Evolutionary conservation across 2,113 vertebrate genomes (phyloP).

Genomic region (Emydura subglobosa): DNA sequence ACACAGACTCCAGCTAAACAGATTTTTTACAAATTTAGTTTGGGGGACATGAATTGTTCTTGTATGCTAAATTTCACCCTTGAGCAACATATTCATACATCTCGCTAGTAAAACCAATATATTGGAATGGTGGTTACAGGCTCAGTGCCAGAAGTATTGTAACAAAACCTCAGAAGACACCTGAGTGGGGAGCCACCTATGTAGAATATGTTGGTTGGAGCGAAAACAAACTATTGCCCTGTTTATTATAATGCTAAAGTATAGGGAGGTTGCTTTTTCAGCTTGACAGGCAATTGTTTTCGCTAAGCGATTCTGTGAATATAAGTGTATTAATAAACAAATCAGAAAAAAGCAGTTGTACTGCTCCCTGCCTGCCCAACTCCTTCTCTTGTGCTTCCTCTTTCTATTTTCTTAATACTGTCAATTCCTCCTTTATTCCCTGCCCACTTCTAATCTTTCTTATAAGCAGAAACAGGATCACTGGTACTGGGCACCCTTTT

Average conservation of each 20-base stretch:
- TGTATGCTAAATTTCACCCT: not conserved
- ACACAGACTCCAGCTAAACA: slow-evolving; percentile 27
- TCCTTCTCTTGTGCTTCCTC: not conserved
- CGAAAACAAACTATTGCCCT: not conserved
- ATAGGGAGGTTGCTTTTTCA: not conserved
- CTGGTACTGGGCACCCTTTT: not conserved
- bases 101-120: slow-evolving; percentile 19
- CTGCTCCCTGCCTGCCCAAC: not conserved
- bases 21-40: slow-evolving; percentile 26
- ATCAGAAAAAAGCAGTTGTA: not conserved
- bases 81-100: not conserved
- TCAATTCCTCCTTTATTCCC: not conserved
- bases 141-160: not conserved
- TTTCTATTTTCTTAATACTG: not conserved
- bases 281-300: not conserved
- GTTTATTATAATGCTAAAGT: not conserved
- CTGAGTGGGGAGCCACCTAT: not conserved
- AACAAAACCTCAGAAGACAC: not conserved
- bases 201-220: slow-evolving; percentile 22
- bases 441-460: not conserved
- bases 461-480: not conserved
- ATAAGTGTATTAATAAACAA: not conserved
- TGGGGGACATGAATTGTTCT: not conserved
- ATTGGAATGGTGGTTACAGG: not conserved
- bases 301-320: not conserved